These are phyloP conservation scores for Scelioninae gen. 2 DNA, from an alignment of 2,888 invertebrate genomes.

Conservation along the genomic window DNA sequence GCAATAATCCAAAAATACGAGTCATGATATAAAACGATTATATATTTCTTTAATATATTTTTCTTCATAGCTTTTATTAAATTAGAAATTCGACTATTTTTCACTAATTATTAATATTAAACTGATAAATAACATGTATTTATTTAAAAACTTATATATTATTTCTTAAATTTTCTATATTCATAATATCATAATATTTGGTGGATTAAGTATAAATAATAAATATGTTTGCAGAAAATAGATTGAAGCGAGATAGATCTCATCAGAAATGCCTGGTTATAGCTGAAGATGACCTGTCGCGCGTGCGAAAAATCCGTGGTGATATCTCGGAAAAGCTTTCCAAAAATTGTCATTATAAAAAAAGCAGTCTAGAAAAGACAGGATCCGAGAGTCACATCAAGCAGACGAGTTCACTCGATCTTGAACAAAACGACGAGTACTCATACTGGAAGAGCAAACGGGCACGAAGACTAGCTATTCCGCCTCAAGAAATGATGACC, in stretches of 20 bases:
- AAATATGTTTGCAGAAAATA: conserved; percentile 65
- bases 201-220: no score
- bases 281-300: conserved; percentile 68
- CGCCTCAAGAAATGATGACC: conserved; percentile 69
- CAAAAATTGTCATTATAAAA: conserved; percentile 68
- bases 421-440: conserved; percentile 73
- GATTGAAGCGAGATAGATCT: conserved; percentile 61
- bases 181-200: no score
- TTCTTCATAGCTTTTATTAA: no score
- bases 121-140: no score
- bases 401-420: conserved; percentile 79
- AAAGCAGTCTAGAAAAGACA: conserved; percentile 74
- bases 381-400: conserved; percentile 76
- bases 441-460: conserved; percentile 73
- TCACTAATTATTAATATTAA: no score
- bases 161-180: no score
- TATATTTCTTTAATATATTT: no score
- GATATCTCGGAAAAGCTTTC: conserved; percentile 71
- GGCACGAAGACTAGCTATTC: conserved; percentile 70
- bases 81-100: no score
- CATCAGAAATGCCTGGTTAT: conserved; percentile 68
- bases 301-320: conserved; percentile 68
- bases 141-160: no score
- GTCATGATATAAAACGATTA: no score
- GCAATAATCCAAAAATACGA: no score